phyloP scores from a whole-genome alignment of 1,140 invertebrate species.

The Atta texana region DNA sequence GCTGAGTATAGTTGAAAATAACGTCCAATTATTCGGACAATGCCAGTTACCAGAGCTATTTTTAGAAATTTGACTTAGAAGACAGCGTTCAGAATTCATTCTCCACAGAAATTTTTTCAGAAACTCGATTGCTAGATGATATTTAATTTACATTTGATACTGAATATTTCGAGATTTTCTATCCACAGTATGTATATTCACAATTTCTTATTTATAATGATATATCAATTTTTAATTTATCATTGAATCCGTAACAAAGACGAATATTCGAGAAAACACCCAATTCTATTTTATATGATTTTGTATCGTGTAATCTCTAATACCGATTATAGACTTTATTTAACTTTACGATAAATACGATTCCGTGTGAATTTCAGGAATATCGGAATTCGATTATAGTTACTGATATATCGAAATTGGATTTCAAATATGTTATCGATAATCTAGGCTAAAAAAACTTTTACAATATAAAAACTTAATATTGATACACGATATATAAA shows the following conservation, averaged over 20 bases:
- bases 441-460: neutral
- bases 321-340: neutral
- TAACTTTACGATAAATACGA: neutral
- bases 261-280: neutral
- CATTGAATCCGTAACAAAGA: neutral
- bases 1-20: neutral
- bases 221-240: neutral
- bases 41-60: neutral
- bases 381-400: constrained; percentile 7
- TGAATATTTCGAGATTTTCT: neutral
- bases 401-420: neutral
- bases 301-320: neutral
- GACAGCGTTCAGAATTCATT: neutral
- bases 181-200: neutral
- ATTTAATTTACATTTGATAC: constrained; percentile 20
- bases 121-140: neutral
- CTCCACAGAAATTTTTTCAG: neutral
- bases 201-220: neutral
- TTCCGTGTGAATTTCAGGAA: neutral
- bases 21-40: constrained; percentile 24
- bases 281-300: neutral
- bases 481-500: too few relatives aligned
- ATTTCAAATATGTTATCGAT: neutral
- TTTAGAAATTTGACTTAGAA: neutral
- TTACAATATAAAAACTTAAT: too few relatives aligned